A percentile compares a stretch with the other conserved stretches of the same genome.
Evolutionary conservation across 2,797 vertebrate species (phyloP).

Genomic region (Enoplosus armatus): DNA sequence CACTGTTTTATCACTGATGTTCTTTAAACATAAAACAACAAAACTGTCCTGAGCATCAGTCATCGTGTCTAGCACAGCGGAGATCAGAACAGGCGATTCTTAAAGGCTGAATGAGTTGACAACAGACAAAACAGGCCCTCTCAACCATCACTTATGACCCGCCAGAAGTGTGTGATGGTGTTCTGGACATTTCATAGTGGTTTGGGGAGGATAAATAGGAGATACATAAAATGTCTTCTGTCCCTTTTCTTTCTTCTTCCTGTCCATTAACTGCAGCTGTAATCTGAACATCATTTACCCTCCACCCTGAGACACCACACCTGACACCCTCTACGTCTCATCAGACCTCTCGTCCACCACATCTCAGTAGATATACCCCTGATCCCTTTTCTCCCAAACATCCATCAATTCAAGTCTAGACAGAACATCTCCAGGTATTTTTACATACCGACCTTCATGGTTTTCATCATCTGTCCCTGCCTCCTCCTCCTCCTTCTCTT

Average conservation of each 20-base stretch:
- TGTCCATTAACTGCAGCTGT: not conserved
- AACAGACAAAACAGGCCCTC: too few relatives aligned
- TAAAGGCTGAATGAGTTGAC: too few relatives aligned
- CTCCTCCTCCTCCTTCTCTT: not conserved
- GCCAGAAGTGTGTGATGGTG: too few relatives aligned
- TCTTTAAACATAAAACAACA: too few relatives aligned
- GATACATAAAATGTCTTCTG: not conserved
- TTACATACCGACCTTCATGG: constrained; percentile 4
- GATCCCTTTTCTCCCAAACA: not conserved
- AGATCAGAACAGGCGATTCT: too few relatives aligned
- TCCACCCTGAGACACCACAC: not conserved
- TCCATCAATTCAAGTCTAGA: not conserved
- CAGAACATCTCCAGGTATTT: constrained; percentile 7
- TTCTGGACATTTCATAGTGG: too few relatives aligned
- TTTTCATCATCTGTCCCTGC: not conserved
- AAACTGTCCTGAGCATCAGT: too few relatives aligned
- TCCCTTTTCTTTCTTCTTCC: not conserved
- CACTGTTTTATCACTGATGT: not conserved
- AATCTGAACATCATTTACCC: not conserved
- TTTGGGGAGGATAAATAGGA: not conserved
- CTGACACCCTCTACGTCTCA: not conserved
- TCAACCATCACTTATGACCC: too few relatives aligned
- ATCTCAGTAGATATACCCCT: not conserved
- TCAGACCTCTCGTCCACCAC: not conserved
- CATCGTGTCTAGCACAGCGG: too few relatives aligned